phyloP scores from a whole-genome alignment of 2,888 invertebrate genomes.

The Marasmarcha lunaedactyla region DNA sequence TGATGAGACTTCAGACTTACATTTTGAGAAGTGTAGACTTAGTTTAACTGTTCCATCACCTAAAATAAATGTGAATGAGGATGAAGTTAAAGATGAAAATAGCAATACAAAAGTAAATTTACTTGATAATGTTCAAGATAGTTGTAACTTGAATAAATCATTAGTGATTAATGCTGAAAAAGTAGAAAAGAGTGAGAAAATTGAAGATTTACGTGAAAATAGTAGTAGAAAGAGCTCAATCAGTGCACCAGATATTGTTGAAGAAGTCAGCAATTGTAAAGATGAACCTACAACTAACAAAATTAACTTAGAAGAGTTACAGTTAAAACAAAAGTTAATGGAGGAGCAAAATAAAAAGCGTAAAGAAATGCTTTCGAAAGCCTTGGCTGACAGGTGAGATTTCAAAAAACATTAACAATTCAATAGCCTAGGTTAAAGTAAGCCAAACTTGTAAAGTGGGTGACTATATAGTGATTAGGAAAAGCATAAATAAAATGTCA shows the following conservation, averaged over 20 bases:
- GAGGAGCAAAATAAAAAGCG: constrained; percentile 84
- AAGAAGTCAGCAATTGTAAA: constrained; percentile 31
- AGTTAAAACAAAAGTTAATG: constrained; percentile 78
- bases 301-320: constrained; percentile 74
- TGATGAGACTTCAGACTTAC: constrained; percentile 41
- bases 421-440: not conserved
- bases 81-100: constrained; percentile 15
- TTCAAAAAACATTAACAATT: too few species aligned
- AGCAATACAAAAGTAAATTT: constrained; percentile 9
- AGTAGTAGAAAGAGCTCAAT: not conserved
- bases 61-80: constrained; percentile 7
- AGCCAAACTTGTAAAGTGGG: too few species aligned
- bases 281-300: constrained; percentile 52
- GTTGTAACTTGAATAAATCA: too few species aligned
- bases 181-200: constrained; percentile 2
- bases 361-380: constrained; percentile 78
- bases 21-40: constrained; percentile 53
- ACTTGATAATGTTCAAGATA: constrained; percentile 28
- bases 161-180: not conserved
- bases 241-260: constrained; percentile 35
- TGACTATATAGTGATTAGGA: too few species aligned
- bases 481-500: too few species aligned
- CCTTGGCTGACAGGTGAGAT: constrained; percentile 79
- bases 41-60: constrained; percentile 35
- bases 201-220: not conserved